phyloP scores from a whole-genome alignment of 2,888 invertebrate genomes.

The Choreutis nemorana region DNA sequence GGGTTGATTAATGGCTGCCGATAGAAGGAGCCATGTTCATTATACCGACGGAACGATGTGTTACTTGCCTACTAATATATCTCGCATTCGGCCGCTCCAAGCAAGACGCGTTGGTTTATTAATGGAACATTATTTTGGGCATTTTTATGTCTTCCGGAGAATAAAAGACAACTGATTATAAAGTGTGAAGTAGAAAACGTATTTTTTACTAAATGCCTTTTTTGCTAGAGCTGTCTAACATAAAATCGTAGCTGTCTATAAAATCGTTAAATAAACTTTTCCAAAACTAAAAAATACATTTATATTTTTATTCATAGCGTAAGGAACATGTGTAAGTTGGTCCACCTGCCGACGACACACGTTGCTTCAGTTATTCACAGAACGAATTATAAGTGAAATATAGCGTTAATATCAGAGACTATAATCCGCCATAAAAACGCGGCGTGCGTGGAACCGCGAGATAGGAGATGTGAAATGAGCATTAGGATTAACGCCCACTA shows the following conservation, averaged over 20 bases:
- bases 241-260: too few species aligned
- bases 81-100: slow-evolving; percentile 39
- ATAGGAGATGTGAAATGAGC: slow-evolving; percentile 20
- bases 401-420: slow-evolving; percentile 34
- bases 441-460: slow-evolving; percentile 34
- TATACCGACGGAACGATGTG: slow-evolving; percentile 60
- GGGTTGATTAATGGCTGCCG: slow-evolving; percentile 52
- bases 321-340: slow-evolving; percentile 5
- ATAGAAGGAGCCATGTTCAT: slow-evolving; percentile 64
- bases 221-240: too few species aligned
- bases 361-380: slow-evolving; percentile 20
- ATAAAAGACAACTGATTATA: too few species aligned
- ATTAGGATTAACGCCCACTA: too few species aligned
- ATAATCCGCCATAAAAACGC: slow-evolving; percentile 40
- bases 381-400: slow-evolving; percentile 40
- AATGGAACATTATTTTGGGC: slow-evolving; percentile 57
- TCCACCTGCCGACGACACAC: slow-evolving; percentile 19
- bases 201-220: slow-evolving; percentile 5
- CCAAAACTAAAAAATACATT: background rate
- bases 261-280: too few species aligned
- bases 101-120: slow-evolving; percentile 29
- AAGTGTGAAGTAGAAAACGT: too few species aligned
- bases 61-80: slow-evolving; percentile 61
- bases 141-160: slow-evolving; percentile 53
- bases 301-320: background rate